These are phyloP conservation scores for Cryptotermes secundus DNA, from an alignment of 1,140 invertebrate genomes.

Conservation along the genomic window DNA sequence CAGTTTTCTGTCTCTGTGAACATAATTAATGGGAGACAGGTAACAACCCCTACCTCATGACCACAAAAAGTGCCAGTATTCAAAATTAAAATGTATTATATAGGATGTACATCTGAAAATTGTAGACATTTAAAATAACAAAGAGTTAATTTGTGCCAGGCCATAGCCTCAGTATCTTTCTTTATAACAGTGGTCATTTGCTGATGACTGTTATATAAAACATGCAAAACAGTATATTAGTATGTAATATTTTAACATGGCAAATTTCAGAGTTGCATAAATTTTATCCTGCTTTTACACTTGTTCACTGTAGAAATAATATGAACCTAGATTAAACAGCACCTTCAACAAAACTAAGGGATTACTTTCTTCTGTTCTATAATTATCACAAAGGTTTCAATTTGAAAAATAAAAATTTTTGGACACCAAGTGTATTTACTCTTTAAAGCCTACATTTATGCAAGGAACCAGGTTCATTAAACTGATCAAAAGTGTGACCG, in stretches of 20 bases:
- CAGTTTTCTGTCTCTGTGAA: conserved; percentile 6
- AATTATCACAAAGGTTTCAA: background rate
- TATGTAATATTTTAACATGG: background rate
- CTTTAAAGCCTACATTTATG: background rate
- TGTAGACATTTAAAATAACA: background rate
- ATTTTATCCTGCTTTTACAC: background rate
- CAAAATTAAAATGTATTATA: background rate
- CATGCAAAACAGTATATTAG: background rate
- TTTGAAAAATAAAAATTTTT: background rate
- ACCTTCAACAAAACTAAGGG: background rate
- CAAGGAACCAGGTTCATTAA: background rate
- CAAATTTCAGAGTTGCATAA: background rate
- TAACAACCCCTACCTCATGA: background rate
- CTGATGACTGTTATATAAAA: background rate
- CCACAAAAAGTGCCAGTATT: background rate
- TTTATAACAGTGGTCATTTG: background rate
- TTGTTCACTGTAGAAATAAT: background rate
- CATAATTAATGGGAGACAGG: background rate
- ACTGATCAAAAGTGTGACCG: background rate
- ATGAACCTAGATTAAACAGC: background rate
- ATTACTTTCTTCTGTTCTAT: background rate
- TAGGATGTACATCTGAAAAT: background rate
- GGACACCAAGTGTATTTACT: background rate
- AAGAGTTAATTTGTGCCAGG: background rate
- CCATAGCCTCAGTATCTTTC: background rate